These are phyloP conservation scores for Xylocampa areola DNA, from an alignment of 2,888 invertebrate genomes.

Conservation along the genomic window DNA sequence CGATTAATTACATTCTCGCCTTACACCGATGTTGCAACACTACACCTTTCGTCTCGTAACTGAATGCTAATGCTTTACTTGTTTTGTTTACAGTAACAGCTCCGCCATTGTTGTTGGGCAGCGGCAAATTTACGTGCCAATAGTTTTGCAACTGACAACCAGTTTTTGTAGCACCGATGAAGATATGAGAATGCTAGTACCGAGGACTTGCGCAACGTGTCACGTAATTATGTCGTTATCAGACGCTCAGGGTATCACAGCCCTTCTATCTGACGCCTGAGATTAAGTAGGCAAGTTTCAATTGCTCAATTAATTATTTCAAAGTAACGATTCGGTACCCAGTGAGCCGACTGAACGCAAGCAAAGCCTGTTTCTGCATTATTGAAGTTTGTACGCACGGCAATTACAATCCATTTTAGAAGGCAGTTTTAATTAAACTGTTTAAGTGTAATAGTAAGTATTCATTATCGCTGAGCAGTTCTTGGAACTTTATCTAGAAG, in stretches of 20 bases:
- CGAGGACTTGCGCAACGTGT: constrained; percentile 67
- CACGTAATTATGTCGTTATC: constrained; percentile 67
- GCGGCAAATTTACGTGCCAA: constrained; percentile 69
- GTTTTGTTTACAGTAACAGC: constrained; percentile 80
- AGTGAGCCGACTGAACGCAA: constrained; percentile 22
- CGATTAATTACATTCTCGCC: constrained; percentile 68
- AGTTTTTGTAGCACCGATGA: constrained; percentile 81
- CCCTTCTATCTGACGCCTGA: constrained; percentile 67
- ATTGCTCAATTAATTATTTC: constrained; percentile 72
- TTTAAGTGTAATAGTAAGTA: constrained; percentile 45
- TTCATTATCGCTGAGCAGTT: constrained; percentile 44
- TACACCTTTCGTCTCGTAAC: constrained; percentile 59
- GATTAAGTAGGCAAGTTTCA: constrained; percentile 68
- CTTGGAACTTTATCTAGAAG: constrained; percentile 30
- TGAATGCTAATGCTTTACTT: constrained; percentile 74
- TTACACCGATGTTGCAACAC: constrained; percentile 55
- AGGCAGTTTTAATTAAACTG: constrained; percentile 63
- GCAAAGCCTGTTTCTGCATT: constrained; percentile 48
- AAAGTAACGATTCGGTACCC: constrained; percentile 52
- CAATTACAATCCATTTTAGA: constrained; percentile 59
- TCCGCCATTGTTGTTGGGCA: constrained; percentile 77
- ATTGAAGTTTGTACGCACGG: constrained; percentile 54
- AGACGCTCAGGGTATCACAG: constrained; percentile 63
- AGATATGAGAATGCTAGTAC: constrained; percentile 76
- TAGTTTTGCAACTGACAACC: constrained; percentile 77